A percentile compares a stretch with the other conserved stretches of the same genome.
Evolutionary conservation across 2,113 vertebrate genomes (phyloP).

Genomic region (Morone saxatilis): DNA sequence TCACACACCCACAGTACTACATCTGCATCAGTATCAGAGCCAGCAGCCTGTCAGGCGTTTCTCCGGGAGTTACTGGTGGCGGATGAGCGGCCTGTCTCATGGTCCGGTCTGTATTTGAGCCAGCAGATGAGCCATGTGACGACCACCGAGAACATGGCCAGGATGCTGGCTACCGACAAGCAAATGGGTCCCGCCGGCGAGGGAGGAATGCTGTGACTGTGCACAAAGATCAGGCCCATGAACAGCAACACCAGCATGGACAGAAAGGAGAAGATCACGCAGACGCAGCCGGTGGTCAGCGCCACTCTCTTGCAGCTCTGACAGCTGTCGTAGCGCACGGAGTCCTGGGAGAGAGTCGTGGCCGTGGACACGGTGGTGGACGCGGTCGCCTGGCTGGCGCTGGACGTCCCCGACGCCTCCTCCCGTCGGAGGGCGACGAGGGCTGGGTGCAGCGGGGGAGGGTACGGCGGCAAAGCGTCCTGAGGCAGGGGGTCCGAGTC

Average conservation of each 20-base stretch:
- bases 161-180: slow-evolving; percentile 92
- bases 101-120: slow-evolving; percentile 94
- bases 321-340: slow-evolving; percentile 89
- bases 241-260: slow-evolving; percentile 95
- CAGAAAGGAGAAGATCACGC: slow-evolving; percentile 93
- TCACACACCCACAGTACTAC: slow-evolving; percentile 38
- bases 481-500: slow-evolving; percentile 90
- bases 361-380: slow-evolving; percentile 87
- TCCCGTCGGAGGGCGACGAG: slow-evolving; percentile 83
- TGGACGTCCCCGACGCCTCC: slow-evolving; percentile 76
- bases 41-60: slow-evolving; percentile 77
- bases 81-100: slow-evolving; percentile 78
- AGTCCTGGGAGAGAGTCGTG: slow-evolving; percentile 88
- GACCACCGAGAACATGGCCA: slow-evolving; percentile 94
- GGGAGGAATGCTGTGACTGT: slow-evolving; percentile 89
- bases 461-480: slow-evolving; percentile 87
- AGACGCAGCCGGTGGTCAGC: slow-evolving; percentile 93
- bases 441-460: slow-evolving; percentile 84
- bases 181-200: slow-evolving; percentile 93
- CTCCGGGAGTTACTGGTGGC: slow-evolving; percentile 82
- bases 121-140: slow-evolving; percentile 96
- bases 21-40: slow-evolving; percentile 19
- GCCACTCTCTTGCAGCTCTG: slow-evolving; percentile 92
- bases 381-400: slow-evolving; percentile 72
- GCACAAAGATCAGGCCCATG: slow-evolving; percentile 94